phyloP scores from a whole-genome alignment of 2,797 vertebrate species.

The Onychomys leucogaster region DNA sequence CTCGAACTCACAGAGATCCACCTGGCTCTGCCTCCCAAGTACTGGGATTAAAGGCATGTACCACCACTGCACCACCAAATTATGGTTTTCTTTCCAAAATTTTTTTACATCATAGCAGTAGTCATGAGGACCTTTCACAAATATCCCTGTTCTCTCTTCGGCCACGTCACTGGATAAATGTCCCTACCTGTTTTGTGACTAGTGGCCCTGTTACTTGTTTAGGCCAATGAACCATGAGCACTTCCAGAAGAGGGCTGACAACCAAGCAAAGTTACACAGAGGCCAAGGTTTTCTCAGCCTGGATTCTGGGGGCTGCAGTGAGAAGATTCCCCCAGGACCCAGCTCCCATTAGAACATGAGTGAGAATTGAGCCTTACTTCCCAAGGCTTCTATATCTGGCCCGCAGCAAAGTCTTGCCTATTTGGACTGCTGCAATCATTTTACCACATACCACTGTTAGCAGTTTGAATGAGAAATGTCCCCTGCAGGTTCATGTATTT shows the following conservation, averaged over 20 bases:
- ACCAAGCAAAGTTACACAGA: neutral
- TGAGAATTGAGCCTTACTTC: neutral
- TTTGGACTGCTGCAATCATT: neutral
- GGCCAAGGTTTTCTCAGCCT: constrained; percentile 14
- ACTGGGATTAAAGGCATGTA: no score
- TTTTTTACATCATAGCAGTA: constrained; percentile 34
- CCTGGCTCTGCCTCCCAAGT: no score
- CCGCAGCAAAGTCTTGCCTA: neutral
- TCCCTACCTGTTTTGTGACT: neutral
- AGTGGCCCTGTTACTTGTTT: neutral
- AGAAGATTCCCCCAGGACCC: neutral
- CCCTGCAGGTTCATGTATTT: neutral
- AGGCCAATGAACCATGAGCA: neutral
- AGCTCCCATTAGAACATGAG: neutral
- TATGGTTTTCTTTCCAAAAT: neutral
- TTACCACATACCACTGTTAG: neutral
- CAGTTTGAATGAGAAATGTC: neutral
- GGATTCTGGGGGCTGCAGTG: neutral
- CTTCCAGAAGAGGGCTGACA: neutral
- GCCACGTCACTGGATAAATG: neutral
- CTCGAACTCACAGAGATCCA: no score
- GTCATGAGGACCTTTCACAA: constrained; percentile 63
- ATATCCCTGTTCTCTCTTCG: constrained; percentile 9
- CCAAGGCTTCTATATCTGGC: neutral
- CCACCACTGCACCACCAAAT: neutral